Evolutionary conservation across 1,140 invertebrate species (phyloP).

Genomic region (Mesaphorura yosii): DNA sequence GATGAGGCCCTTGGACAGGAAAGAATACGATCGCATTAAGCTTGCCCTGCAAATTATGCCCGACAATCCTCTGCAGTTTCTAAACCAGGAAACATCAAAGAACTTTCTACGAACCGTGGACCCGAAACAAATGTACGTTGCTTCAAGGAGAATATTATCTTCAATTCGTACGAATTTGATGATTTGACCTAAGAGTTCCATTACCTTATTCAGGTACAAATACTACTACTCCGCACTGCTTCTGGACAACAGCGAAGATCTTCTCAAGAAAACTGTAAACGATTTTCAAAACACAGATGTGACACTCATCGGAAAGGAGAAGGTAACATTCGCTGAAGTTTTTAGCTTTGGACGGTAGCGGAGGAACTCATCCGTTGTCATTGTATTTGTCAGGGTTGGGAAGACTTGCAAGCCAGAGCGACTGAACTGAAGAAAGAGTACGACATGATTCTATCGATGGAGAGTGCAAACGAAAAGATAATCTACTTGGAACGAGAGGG

Average conservation of each 20-base stretch:
- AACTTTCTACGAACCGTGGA: conserved; percentile 67
- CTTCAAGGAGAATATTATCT: not conserved
- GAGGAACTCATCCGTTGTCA: too few species aligned
- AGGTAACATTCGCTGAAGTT: not conserved
- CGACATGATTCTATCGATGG: too few species aligned
- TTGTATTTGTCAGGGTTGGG: too few species aligned
- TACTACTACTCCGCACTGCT: not conserved
- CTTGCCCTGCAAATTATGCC: conserved; percentile 71
- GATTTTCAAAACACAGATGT: not conserved
- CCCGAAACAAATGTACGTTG: not conserved
- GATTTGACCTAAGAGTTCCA: not conserved
- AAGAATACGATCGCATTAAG: conserved; percentile 48
- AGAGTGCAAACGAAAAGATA: too few species aligned
- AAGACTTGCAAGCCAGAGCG: too few species aligned
- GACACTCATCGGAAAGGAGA: not conserved
- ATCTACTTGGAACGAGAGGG: too few species aligned
- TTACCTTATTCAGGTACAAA: not conserved
- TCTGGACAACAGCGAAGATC: not conserved
- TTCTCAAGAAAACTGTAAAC: not conserved
- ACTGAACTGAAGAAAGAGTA: too few species aligned
- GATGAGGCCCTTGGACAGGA: conserved; percentile 34
- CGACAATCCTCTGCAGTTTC: conserved; percentile 77
- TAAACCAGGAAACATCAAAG: conserved; percentile 80
- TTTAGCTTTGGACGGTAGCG: not conserved
- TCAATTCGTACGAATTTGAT: not conserved